Evolutionary conservation across 2,888 invertebrate genomes (phyloP).

Genomic region (Junonia oenone): DNA sequence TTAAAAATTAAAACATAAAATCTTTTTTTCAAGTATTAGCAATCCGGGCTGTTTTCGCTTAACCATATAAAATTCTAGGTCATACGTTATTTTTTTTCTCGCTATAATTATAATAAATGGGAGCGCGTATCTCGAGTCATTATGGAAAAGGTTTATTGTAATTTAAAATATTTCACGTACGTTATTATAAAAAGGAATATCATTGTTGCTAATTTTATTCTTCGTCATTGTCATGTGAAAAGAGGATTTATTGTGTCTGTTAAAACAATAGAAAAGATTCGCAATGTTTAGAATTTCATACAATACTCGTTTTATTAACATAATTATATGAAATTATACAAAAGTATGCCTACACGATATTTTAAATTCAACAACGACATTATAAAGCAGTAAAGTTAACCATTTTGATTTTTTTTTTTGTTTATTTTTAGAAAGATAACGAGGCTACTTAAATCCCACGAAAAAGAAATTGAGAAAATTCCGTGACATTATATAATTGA

Average conservation of each 20-base stretch:
- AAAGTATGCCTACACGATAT: too few relatives aligned
- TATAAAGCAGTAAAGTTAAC: too few relatives aligned
- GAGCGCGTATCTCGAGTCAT: slow-evolving; percentile 4
- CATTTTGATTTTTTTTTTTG: too few relatives aligned
- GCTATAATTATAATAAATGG: slow-evolving; percentile 21
- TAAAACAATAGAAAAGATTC: too few relatives aligned
- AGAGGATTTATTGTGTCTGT: neutral
- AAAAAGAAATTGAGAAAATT: neutral
- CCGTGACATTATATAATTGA: too few relatives aligned
- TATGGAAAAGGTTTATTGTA: slow-evolving; percentile 1
- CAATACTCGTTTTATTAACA: too few relatives aligned
- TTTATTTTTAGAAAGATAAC: too few relatives aligned
- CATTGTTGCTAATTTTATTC: neutral
- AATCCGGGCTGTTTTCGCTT: slow-evolving; percentile 5
- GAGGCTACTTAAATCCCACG: neutral
- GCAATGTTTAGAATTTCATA: too few relatives aligned
- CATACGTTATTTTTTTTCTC: slow-evolving; percentile 20
- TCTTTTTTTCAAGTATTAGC: slow-evolving; percentile 9
- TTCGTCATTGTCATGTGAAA: neutral
- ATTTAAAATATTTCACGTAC: neutral
- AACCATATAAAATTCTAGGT: slow-evolving; percentile 18
- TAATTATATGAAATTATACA: too few relatives aligned
- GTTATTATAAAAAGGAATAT: neutral
- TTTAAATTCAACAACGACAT: too few relatives aligned
- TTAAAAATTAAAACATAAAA: neutral